Conservation (phyloP, 2,888 invertebrate genomes). For the Caenorhabditis sp. region DNA sequence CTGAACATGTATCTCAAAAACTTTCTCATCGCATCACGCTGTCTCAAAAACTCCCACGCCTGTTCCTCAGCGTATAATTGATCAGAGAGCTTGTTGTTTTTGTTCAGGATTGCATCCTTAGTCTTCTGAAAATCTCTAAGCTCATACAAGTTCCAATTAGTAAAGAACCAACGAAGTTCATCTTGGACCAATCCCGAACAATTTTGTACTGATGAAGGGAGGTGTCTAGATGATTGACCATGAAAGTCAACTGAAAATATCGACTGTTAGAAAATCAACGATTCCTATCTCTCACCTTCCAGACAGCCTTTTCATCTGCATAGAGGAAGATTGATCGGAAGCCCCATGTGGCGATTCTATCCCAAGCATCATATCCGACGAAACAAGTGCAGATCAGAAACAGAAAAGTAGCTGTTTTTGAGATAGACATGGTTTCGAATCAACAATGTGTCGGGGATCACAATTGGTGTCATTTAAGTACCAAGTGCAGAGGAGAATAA, state of each 20-base stretch:
- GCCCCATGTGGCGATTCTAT: constrained; percentile 21
- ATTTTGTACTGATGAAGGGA: neutral
- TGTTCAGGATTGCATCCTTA: constrained; percentile 32
- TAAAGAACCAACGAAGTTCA: constrained; percentile 10
- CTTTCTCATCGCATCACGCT: constrained; percentile 21
- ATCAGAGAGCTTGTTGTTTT: constrained; percentile 20
- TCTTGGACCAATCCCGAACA: neutral
- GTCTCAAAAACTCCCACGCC: constrained; percentile 10
- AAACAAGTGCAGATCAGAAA: constrained; percentile 21
- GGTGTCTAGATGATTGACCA: constrained; percentile 17
- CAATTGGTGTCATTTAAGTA: constrained; percentile 21
- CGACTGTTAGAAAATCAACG: neutral
- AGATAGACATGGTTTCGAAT: constrained; percentile 11
- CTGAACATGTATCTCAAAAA: constrained; percentile 40
- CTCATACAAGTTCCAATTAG: neutral
- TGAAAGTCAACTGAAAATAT: constrained; percentile 28
- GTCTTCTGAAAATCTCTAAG: constrained; percentile 32
- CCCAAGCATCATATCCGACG: constrained; percentile 17
- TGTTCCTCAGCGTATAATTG: constrained; percentile 1
- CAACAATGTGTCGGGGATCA: neutral
- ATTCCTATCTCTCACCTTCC: constrained; percentile 24
- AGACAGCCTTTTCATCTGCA: constrained; percentile 6
- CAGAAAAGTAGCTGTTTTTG: constrained; percentile 5
- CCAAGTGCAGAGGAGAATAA: constrained; percentile 9
- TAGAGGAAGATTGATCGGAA: constrained; percentile 34